Base-by-base conservation (phyloP, 2,113 vertebrate genomes). In the Mellivora capensis region DNA sequence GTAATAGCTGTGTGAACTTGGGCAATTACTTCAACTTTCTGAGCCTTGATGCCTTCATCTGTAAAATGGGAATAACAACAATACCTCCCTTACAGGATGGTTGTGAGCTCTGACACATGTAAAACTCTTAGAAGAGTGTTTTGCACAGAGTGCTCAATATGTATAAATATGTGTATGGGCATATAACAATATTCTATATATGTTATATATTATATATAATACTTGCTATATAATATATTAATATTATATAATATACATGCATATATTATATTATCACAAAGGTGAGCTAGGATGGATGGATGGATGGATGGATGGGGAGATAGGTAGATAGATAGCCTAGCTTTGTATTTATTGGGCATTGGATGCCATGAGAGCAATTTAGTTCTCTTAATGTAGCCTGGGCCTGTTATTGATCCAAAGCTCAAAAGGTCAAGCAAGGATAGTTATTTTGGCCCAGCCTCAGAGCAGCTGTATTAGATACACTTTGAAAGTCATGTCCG, bases 391-490 rank as follows among this genome's bases (percentile, higher is more conserved):
- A 13, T 47, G 47, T 85, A 81, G 44, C 72, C 74, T 69, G n/a
- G 27, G 23, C 31, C 79, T 91, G 42, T 71, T 97, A 97, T 81
- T 93, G 87, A 96, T 90, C 97, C 94, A 95, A 59, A 54, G 25
- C 79, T 64, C 74, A 7, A 84, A 93, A 97, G 69, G 96, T 97
- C 44, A 42, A 81, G 21, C 57, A 82, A 89, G 96, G 96, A 97
- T 94, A 96, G 34, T 8, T 52, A 14, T 93, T 97, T 89, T 96
- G 97, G 83, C 93, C 27, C 18, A 37, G 25, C 0, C n/a, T 52
- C 39, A 59, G 64, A 95, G 54, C 74, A 96, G 80, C 95, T 95
- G 90, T 62, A 64, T 59, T 42, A 85, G 84, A 81, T 14, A 91
- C 83, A 82, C 64, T 97, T 96, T 90, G 77, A 67, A 90, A 87